Base-by-base conservation (phyloP, 2,113 vertebrate genomes). In the Columba janthina region DNA sequence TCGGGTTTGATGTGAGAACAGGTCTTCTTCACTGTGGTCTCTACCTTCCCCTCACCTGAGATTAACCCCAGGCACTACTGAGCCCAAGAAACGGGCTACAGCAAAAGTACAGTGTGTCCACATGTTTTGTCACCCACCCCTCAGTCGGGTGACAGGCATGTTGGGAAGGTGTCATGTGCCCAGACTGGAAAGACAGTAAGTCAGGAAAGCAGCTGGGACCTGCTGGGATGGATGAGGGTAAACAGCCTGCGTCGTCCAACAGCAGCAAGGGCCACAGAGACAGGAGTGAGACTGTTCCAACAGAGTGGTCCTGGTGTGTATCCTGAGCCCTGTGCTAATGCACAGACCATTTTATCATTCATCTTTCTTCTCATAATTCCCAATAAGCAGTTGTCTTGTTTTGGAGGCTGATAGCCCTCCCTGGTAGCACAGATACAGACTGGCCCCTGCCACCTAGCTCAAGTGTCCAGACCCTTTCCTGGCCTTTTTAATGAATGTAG, bases 201-300 rank as follows among this genome's bases (percentile, higher is more conserved):
- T 56, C 44, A 71, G 40, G 31, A 66, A 56, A 60, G 32, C 46
- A 89, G 12, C 19, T 66, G 70, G 40, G 36, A 60, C 11, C 25
- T 67, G 19, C 24, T 77, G 69, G 26, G 48, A 46, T 20, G 26
- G 57, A 48, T 31, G 0, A 2, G 58, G 74, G 21, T n/a, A 94
- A 85, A 28, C 9, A 71, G 10, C 32, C 25, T 22, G 8, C 20
- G 13, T 32, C 18, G 20, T 60, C 29, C 20, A 54, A 34, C 56
- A 74, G 42, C 28, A 29, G 4, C 0, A 0, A 46, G 34, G 42
- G 31, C 24, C 42, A 24, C 0, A 0, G n/a, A 42, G 56, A 15
- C 34, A 46, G 38, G 22, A 18, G n/a, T 64, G 31, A 75, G 38
- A 15, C 32, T 5, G 0, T 42, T 57, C 34, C 24, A 67, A 18